Conservation (phyloP, 2,888 invertebrate species). For the Idaea dimidiata region DNA sequence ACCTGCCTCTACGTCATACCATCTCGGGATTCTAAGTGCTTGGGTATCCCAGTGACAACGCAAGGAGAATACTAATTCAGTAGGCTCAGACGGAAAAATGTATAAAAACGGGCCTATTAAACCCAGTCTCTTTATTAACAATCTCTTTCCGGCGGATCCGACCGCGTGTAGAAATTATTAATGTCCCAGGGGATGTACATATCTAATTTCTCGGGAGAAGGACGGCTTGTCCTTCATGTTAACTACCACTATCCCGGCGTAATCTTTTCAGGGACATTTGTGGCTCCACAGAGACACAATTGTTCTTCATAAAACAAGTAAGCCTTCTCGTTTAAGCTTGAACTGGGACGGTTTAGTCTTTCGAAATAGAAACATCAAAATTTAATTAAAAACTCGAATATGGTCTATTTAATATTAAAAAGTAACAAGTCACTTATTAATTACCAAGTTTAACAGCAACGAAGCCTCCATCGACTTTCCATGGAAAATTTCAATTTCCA, state of each 20-base stretch:
- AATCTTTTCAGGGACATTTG: background rate
- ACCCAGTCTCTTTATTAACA: background rate
- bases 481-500: background rate
- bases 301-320: background rate
- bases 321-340: background rate
- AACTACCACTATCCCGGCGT: slow-evolving; percentile 1
- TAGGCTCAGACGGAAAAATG: slow-evolving; percentile 10
- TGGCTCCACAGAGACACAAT: background rate
- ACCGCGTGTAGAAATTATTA: background rate
- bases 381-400: background rate
- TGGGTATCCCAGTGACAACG: slow-evolving; percentile 18
- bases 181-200: background rate
- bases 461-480: background rate
- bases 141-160: slow-evolving; percentile 1
- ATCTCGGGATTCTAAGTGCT: slow-evolving; percentile 12
- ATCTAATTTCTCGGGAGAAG: background rate
- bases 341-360: background rate
- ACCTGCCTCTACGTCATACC: slow-evolving; percentile 15
- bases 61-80: slow-evolving; percentile 26
- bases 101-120: slow-evolving; percentile 1
- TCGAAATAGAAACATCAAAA: background rate
- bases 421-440: background rate
- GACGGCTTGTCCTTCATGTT: background rate
- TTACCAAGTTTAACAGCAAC: background rate
- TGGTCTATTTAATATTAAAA: too few relatives aligned